Percentiles rank a stretch among this genome's conserved stretches.
These are phyloP conservation scores for Formica aserva DNA, from an alignment of 2,888 invertebrate species.

Conservation along the genomic window DNA sequence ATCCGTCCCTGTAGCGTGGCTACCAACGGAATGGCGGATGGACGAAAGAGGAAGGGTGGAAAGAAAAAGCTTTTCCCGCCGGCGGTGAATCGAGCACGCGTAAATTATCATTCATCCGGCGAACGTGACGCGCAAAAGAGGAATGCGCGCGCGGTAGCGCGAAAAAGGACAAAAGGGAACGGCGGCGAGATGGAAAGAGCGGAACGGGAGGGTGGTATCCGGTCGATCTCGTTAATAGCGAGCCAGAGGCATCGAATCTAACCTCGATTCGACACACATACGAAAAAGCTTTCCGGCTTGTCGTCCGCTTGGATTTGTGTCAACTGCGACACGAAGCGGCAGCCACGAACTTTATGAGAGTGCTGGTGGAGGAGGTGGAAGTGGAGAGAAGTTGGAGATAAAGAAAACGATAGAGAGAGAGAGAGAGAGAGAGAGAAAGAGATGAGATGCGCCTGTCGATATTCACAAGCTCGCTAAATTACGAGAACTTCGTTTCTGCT, in stretches of 20 bases:
- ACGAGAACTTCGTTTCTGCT: constrained; percentile 63
- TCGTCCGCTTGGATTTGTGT: constrained; percentile 66
- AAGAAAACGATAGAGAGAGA: background rate
- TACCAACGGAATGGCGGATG: background rate
- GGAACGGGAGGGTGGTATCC: constrained; percentile 37
- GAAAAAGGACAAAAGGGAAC: constrained; percentile 54
- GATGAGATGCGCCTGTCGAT: constrained; percentile 64
- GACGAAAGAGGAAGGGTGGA: constrained; percentile 29
- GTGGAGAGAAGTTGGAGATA: constrained; percentile 32
- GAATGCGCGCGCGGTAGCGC: constrained; percentile 20
- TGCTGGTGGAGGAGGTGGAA: constrained; percentile 16
- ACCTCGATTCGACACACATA: constrained; percentile 63
- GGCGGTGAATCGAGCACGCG: constrained; percentile 60
- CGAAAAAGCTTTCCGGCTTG: constrained; percentile 65
- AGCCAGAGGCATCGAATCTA: constrained; percentile 63
- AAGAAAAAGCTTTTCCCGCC: constrained; percentile 58
- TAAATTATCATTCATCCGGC: constrained; percentile 70
- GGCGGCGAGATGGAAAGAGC: background rate
- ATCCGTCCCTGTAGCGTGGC: constrained; percentile 22
- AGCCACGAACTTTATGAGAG: constrained; percentile 60
- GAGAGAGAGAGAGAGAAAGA: constrained; percentile 7
- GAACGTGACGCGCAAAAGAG: constrained; percentile 61
- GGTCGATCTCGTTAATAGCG: constrained; percentile 65
- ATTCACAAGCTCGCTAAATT: constrained; percentile 62
- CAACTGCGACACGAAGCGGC: constrained; percentile 60